Base-by-base conservation (phyloP, 2,797 vertebrate genomes). In the Eptatretus atami region DNA sequence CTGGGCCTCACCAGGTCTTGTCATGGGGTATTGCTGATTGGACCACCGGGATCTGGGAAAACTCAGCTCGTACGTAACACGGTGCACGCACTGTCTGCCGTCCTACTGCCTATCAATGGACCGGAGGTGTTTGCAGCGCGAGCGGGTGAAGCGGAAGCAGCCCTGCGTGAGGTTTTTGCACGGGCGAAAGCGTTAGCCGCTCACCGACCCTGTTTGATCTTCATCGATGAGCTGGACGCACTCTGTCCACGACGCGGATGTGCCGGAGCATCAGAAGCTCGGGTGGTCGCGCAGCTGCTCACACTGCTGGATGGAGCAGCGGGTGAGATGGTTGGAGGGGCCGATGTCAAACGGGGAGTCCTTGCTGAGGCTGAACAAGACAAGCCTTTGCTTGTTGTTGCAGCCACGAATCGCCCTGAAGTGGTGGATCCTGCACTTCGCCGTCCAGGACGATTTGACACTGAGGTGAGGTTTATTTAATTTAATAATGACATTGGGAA, bases 81-180 rank as follows among this genome's bases (percentile, higher is more conserved):
- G 68, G 81, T 76, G 0, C 70, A 67, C 53, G 81, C 86, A 63
- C 72, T 77, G 1, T 79, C 81, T 3, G 88, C 84, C 0, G 76
- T 73, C 52, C 69, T 94, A 64, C 69, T 95, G 19, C 74, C 78
- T 4, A 69, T 87, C 64, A 76, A 74, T 66, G 82, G 80, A 1
- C 80, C 88, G 0, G 77, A 77, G 65, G 77, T 95, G 63, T 80
- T 80, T 11, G 84, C 83, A 1, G 69, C 86, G 0, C 79, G 87
- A 66, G 88, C 90, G 0, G 90, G 90, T 2, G 88, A 96, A 76
- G 79, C 81, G 0, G 90, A 96, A 74, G 86, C 83, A 72, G 79
- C 77, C 65, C 66, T 98, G 67, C 76, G 85, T 15, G 74, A 63
- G 0, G 69, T 80, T 54, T 95, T 98, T 65, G 71, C 76, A 31